Evolutionary conservation across 2,113 vertebrate species (phyloP).

Genomic region (Cochlearius cochlearius): DNA sequence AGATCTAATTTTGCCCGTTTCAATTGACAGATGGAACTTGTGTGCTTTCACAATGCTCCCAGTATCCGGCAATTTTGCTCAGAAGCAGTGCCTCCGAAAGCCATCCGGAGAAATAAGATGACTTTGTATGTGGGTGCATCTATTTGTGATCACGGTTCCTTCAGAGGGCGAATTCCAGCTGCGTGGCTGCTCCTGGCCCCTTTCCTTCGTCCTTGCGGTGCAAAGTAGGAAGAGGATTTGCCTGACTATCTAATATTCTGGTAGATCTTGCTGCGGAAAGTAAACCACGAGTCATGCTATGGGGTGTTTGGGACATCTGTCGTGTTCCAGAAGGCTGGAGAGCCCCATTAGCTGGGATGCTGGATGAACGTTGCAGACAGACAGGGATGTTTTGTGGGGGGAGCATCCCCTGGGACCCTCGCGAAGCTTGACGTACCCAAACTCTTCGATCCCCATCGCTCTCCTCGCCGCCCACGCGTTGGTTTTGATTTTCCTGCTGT

Average conservation of each 20-base stretch:
- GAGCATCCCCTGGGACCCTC: rapidly evolving
- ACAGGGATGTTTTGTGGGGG: not conserved
- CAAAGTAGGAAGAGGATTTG: not conserved
- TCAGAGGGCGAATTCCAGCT: not conserved
- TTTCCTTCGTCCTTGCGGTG: not conserved
- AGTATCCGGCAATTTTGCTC: not conserved
- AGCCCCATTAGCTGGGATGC: not conserved
- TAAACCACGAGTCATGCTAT: rapidly evolving
- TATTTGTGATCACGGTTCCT: not conserved
- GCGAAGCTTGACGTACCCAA: not conserved
- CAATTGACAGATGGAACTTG: constrained; percentile 52
- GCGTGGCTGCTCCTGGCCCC: not conserved
- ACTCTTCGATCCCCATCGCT: not conserved
- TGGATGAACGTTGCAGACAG: not conserved
- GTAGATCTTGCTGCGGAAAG: not conserved
- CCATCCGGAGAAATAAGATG: not conserved
- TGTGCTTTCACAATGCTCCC: not conserved
- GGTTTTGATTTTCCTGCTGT: not conserved
- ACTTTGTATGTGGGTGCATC: not conserved
- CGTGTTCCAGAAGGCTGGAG: not conserved
- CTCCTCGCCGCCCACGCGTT: rapidly evolving
- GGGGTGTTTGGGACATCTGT: not conserved
- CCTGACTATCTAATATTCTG: not conserved
- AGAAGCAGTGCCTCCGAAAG: not conserved
- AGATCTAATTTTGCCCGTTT: constrained; percentile 35